These are phyloP conservation scores for Actias luna DNA, from an alignment of 2,888 invertebrate genomes.

Conservation along the genomic window DNA sequence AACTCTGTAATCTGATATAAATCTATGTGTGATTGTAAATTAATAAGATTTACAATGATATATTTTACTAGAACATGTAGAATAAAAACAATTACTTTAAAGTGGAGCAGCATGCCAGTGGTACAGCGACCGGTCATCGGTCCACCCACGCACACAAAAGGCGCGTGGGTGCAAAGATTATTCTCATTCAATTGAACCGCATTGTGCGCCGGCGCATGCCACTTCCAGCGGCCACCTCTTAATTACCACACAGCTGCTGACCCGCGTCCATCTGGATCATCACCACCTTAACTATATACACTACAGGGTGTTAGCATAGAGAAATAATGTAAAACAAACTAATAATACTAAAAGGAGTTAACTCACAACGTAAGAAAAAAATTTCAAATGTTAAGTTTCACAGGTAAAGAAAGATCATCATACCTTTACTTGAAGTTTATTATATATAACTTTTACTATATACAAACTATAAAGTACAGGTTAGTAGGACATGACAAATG, in stretches of 20 bases:
- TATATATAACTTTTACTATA: too few relatives aligned
- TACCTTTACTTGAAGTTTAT: too few relatives aligned
- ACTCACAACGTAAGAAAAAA: background rate
- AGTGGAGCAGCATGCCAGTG: slow-evolving; percentile 57
- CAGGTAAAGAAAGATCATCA: too few relatives aligned
- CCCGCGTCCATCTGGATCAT: slow-evolving; percentile 78
- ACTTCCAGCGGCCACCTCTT: slow-evolving; percentile 78
- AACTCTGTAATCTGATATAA: too few relatives aligned
- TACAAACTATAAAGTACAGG: too few relatives aligned
- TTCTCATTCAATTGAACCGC: slow-evolving; percentile 81
- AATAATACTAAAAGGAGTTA: background rate
- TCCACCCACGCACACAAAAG: slow-evolving; percentile 78
- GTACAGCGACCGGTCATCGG: slow-evolving; percentile 64
- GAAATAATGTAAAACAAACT: background rate
- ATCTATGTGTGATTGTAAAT: background rate
- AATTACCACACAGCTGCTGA: slow-evolving; percentile 80
- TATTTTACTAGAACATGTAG: background rate
- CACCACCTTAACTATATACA: slow-evolving; percentile 64
- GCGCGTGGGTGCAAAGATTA: slow-evolving; percentile 82
- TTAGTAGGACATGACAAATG: too few relatives aligned
- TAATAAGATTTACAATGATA: background rate
- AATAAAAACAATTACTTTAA: slow-evolving; percentile 18
- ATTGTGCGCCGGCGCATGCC: slow-evolving; percentile 80
- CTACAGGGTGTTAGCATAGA: slow-evolving; percentile 55
- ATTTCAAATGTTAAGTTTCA: background rate